These are phyloP conservation scores for Calameuta idolon DNA, from an alignment of 2,888 invertebrate genomes.

Conservation along the genomic window DNA sequence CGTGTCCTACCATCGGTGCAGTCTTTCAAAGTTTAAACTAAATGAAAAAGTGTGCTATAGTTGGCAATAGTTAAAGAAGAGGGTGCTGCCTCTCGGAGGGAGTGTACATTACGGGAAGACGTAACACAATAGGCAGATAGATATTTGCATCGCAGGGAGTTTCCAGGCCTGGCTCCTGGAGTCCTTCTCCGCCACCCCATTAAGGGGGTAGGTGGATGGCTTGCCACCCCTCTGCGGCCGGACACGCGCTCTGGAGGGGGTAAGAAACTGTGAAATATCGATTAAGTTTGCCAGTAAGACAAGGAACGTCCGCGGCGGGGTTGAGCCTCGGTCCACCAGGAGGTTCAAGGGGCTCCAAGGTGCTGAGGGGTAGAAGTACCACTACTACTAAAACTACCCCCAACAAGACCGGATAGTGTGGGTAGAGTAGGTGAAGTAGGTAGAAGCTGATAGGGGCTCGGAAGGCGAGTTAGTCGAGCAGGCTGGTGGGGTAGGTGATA, in stretches of 20 bases:
- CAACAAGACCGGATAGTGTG: neutral
- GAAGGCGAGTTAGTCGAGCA: constrained; percentile 48
- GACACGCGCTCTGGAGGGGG: constrained; percentile 60
- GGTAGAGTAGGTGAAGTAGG: neutral
- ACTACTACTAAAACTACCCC: neutral
- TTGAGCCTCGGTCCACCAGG: constrained; percentile 28
- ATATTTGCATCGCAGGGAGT: constrained; percentile 59
- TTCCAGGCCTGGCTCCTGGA: constrained; percentile 14
- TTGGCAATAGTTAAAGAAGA: constrained; percentile 16
- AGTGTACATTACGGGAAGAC: constrained; percentile 57
- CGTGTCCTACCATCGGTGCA: neutral
- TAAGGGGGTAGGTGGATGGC: neutral
- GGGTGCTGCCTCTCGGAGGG: constrained; percentile 18
- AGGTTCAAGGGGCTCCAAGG: constrained; percentile 28
- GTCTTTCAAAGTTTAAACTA: constrained; percentile 14
- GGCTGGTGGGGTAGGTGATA: constrained; percentile 64
- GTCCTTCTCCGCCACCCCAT: constrained; percentile 6
- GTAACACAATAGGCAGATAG: constrained; percentile 63
- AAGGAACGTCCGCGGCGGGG: constrained; percentile 65
- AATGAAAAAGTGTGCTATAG: neutral
- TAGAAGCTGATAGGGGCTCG: constrained; percentile 22
- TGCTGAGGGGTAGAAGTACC: neutral
- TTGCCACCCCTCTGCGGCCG: constrained; percentile 52
- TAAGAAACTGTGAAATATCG: constrained; percentile 68
- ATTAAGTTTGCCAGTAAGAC: constrained; percentile 68